Percentiles rank a stretch among this genome's conserved stretches.
Conservation (phyloP, 2,888 invertebrate genomes). For the Euzetes globulus region DNA sequence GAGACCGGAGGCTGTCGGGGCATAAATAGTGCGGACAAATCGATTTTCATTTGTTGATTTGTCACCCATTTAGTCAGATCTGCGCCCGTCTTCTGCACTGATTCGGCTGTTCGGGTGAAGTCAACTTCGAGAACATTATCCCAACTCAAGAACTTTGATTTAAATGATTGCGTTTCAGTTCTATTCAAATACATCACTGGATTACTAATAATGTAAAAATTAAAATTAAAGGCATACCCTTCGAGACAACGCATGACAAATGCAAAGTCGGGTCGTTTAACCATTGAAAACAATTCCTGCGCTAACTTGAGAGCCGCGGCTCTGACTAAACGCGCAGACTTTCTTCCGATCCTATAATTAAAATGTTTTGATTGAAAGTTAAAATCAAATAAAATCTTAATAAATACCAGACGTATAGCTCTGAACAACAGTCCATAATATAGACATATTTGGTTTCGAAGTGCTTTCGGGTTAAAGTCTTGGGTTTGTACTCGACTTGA, state of each 20-base stretch:
- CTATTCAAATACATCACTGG: conserved; percentile 43
- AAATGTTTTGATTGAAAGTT: neutral
- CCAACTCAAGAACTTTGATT: conserved; percentile 94
- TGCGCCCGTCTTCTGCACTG: conserved; percentile 90
- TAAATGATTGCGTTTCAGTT: conserved; percentile 64
- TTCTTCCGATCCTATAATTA: conserved; percentile 92
- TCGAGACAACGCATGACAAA: conserved; percentile 81
- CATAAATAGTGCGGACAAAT: conserved; percentile 88
- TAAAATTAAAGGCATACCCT: conserved; percentile 54
- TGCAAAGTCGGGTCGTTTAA: conserved; percentile 71
- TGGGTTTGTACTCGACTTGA: conserved; percentile 55
- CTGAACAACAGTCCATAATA: conserved; percentile 85
- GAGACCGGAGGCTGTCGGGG: conserved; percentile 86
- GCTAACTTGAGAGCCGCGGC: conserved; percentile 95
- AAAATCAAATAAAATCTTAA: neutral
- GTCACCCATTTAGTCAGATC: conserved; percentile 66
- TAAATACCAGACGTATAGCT: conserved; percentile 84
- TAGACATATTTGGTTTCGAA: conserved; percentile 88
- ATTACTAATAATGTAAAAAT: neutral
- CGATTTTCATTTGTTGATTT: conserved; percentile 57
- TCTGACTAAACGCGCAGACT: conserved; percentile 85
- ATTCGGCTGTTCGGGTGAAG: conserved; percentile 95
- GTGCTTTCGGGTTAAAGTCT: conserved; percentile 33
- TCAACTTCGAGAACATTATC: conserved; percentile 98
- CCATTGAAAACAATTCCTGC: conserved; percentile 91